Base-by-base conservation (phyloP, 2,113 vertebrate species). In the Eira barbara region DNA sequence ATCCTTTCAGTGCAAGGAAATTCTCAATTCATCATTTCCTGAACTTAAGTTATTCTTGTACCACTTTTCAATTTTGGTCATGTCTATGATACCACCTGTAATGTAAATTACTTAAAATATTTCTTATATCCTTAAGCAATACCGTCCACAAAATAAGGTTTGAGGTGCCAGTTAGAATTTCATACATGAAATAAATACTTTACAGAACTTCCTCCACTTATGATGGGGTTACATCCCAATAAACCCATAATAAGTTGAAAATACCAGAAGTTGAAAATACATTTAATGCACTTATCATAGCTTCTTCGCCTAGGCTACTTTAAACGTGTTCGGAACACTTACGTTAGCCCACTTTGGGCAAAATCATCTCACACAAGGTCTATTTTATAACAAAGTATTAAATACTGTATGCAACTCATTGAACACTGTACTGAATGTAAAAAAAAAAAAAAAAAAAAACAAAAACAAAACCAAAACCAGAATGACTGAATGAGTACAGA, bases 51-150 rank as follows among this genome's bases (percentile, higher is more conserved):
- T 25, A 71, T 90, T 84, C 31, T 42, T 52, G 8, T 29, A 59
- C 31, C 18, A 20, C 29, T 74, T 92, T 21, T 29, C 52, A 61
- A 73, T 57, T 63, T 89, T 78, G 59, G 2, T 94, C 67, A 49
- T 73, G 23, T 61, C 76, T 87, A 21, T 34, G 63, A 25, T 47
- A 55, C 7, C 0, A 76, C 27, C 45, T 79, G 12, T 34, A 61
- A 94, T 36, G 4, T 47, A 93, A 92, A 90, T 71, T 90, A 71
- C 11, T 59, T 91, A 84, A 86, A 94, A 79, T 79, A 69, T 80
- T 71, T 63, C 25, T 96, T 78, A 34, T 65, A 42, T 69, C 47
- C 36, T 47, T 65, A 57, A 88, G 49, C n/a, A 89, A 57, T 29
- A 39, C 34, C 31, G 74, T 14, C 42, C 36, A 81, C 45, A 34